Evolutionary conservation across 2,888 invertebrate genomes (phyloP).

Genomic region (Lepidocyrtinus sp.): DNA sequence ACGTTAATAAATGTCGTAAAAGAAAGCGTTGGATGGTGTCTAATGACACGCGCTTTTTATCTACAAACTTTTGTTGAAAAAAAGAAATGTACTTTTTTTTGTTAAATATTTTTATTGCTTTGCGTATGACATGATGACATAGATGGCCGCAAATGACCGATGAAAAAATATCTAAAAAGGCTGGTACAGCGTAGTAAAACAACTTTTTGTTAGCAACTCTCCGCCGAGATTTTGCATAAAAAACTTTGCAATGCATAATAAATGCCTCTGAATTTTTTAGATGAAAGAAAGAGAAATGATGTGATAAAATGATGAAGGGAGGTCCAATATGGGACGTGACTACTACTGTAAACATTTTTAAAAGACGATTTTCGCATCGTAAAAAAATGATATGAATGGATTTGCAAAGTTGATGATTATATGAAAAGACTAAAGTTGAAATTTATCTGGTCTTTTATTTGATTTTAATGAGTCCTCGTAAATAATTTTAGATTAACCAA

Average conservation of each 20-base stretch:
- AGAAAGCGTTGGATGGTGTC: too few species aligned
- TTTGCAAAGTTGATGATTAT: neutral
- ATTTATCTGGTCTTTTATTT: slow-evolving; percentile 21
- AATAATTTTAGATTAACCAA: slow-evolving; percentile 79
- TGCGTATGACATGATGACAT: too few species aligned
- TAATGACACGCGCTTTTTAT: slow-evolving; percentile 15
- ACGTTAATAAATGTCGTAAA: slow-evolving; percentile 22
- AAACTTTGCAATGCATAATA: too few species aligned
- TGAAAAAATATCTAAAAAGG: too few species aligned
- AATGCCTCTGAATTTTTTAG: too few species aligned
- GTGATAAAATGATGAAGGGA: slow-evolving; percentile 7
- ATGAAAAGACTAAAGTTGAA: neutral
- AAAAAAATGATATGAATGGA: neutral
- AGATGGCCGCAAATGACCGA: neutral
- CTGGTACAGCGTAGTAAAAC: too few species aligned
- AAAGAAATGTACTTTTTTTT: too few species aligned
- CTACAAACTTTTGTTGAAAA: too few species aligned
- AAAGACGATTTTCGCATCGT: too few species aligned
- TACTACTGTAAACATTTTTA: slow-evolving; percentile 17
- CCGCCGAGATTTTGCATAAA: too few species aligned
- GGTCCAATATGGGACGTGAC: slow-evolving; percentile 21
- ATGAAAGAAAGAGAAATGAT: neutral
- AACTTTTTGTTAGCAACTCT: too few species aligned
- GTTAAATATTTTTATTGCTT: slow-evolving; percentile 13
- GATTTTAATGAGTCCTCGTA: neutral